Base-by-base conservation (phyloP, 1,140 invertebrate genomes). In the Thrips palmi region DNA sequence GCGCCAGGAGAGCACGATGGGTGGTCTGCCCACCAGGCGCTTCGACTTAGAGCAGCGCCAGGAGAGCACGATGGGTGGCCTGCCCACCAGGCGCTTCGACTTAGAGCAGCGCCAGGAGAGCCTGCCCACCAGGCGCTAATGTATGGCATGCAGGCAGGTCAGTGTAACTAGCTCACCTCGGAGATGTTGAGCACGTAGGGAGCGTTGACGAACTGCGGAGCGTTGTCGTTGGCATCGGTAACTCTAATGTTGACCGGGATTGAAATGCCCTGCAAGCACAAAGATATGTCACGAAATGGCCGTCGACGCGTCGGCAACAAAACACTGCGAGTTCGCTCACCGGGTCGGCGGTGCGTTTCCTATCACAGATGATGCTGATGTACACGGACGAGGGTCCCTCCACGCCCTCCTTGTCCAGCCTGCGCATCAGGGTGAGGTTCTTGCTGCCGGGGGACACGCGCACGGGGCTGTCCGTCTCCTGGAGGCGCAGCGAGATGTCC, bases 141-240 rank as follows among this genome's bases (percentile, higher is more conserved):
- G n/a, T n/a, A n/a, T n/a, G n/a, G n/a, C n/a, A n/a, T n/a, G n/a
- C n/a, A n/a, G n/a, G n/a, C n/a, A n/a, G n/a, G n/a, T n/a, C n/a
- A n/a, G n/a, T n/a, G 22, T 17, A 32, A 20, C 33, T 11, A 29
- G 34, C 40, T 56, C 53, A 70, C 69, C 67, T 91, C 86, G 0
- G 80, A 84, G 37, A 89, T 74, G 47, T 84, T 80, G 33, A 86
- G 61, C 10, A 71, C 64, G 51, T 85, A 88, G 4, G 83, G 83
- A 4, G 77, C 74, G 40, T 80, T 81, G 21, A 75, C 61, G 60
- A 87, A 88, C 47, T 72, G 62, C 0, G 85, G 85, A 4, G 80
- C 76, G 60, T 89, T 89, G 56, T 92, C 86, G 55, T 92, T 92
- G 14, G 79, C 84, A 60, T 92, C 87, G 17, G 76, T 85, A n/a